Evolutionary conservation across 1,140 invertebrate genomes (phyloP), one percentile per base, ranked within the genome.

Genomic region (Protaetia brevitarsis): DNA sequence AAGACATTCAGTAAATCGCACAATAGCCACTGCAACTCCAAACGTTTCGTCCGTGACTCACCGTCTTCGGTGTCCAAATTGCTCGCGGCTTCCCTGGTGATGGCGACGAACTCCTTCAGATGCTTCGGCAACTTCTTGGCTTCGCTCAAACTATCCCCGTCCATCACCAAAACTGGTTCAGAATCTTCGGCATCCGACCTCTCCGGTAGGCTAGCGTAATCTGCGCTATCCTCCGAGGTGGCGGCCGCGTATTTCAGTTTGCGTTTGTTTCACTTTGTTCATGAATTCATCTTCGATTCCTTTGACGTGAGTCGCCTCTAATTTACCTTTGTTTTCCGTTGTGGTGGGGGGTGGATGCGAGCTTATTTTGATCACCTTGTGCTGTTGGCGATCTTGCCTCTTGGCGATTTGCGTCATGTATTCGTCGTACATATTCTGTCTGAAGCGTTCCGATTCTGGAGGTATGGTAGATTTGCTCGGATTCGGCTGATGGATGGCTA

Each of bases 361-460:
- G 57, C 26, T 60, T 57, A 93, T 86, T 80, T 91, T 91, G 13
- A 94, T 88, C 11, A 92, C 83, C 77, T 90, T 92, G 27, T 89
- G 85, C 56, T 89, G 85, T 62, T 88, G 89, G 27, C 91, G 82
- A 73, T 92, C 86, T 68, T 89, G 86, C n/a, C 90, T 82, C 77
- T 91, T 89, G 1, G 87, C 83, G 59, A 93, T 86, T 80, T 92
- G 88, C 71, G 84, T 81, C 75, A 91, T 85, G 77, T 92, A 94
- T 77, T 94, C 92, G 66, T 89, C 83, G 74, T 90, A 92, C 90
- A 94, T 93, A 74, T 86, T 83, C 66, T 88, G 85, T 6, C 89
- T 83, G 73, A 92, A 86, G 31, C 84, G 82, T 77, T 92, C 90
- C 51, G 80, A 21, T 62, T 81, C 68, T 69, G 77, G 74, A 57